Conservation (phyloP, 2,888 invertebrate genomes). For the Drosophila robusta region DNA sequence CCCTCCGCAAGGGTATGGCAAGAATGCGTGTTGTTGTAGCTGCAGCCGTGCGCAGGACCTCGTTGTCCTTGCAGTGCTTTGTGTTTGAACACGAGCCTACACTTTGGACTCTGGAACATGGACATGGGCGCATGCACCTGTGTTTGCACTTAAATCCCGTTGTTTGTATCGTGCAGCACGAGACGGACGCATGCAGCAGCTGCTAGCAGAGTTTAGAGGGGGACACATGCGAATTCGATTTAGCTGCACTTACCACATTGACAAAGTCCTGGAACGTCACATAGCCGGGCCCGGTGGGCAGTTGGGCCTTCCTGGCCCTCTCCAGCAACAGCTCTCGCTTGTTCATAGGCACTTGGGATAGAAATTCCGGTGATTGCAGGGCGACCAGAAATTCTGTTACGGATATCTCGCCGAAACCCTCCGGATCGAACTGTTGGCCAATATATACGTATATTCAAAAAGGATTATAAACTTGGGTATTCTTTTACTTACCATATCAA, state of each 20-base stretch:
- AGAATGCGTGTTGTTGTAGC: conserved; percentile 1
- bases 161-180: conserved; percentile 55
- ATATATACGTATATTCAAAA: background rate
- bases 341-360: conserved; percentile 90
- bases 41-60: conserved; percentile 11
- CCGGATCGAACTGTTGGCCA: conserved; percentile 91
- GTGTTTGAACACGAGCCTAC: conserved; percentile 75
- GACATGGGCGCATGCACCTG: conserved; percentile 53
- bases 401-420: conserved; percentile 96
- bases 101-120: conserved; percentile 33
- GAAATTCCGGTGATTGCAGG: conserved; percentile 91
- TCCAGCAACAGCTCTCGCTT: conserved; percentile 91
- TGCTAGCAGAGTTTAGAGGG: conserved; percentile 3
- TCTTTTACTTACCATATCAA: conserved; percentile 90
- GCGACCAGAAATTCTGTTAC: conserved; percentile 93
- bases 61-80: conserved; percentile 8
- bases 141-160: conserved; percentile 73
- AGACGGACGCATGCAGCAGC: conserved; percentile 1
- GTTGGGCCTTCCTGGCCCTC: conserved; percentile 89
- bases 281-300: conserved; percentile 87
- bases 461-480: rapidly evolving
- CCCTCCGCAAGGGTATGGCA: background rate
- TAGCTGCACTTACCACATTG: conserved; percentile 92
- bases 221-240: conserved; percentile 48
- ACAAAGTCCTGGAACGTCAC: conserved; percentile 97